Evolutionary conservation across 1,140 invertebrate genomes (phyloP).

Genomic region (Chelonus insularis): DNA sequence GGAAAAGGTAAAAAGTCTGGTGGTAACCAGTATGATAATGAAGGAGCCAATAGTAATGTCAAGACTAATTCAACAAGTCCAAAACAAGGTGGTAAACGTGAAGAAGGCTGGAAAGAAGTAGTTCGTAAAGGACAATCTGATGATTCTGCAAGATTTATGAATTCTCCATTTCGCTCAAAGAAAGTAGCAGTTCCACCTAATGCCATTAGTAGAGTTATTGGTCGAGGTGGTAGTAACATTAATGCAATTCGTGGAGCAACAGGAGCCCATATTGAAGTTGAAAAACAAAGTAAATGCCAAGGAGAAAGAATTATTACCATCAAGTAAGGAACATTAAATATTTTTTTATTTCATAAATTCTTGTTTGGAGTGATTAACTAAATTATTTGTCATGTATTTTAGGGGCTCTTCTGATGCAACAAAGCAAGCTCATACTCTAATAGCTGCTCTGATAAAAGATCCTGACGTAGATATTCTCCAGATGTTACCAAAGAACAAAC

Average conservation of each 20-base stretch:
- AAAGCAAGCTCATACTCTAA: slow-evolving; percentile 85
- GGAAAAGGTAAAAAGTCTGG: slow-evolving; percentile 62
- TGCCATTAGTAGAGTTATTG: slow-evolving; percentile 94
- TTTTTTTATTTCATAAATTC: background rate
- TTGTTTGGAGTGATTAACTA: background rate
- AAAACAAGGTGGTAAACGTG: slow-evolving; percentile 74
- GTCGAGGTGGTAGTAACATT: slow-evolving; percentile 93
- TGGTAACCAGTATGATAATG: slow-evolving; percentile 56
- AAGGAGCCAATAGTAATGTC: slow-evolving; percentile 43
- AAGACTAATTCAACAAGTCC: slow-evolving; percentile 66
- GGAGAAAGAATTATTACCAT: slow-evolving; percentile 94
- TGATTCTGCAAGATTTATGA: slow-evolving; percentile 56
- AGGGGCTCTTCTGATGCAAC: slow-evolving; percentile 89
- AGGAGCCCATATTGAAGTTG: slow-evolving; percentile 96
- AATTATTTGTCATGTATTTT: slow-evolving; percentile 28
- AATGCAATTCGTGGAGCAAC: slow-evolving; percentile 94
- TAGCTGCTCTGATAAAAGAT: slow-evolving; percentile 86
- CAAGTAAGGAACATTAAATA: slow-evolving; percentile 66
- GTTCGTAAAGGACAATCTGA: slow-evolving; percentile 71
- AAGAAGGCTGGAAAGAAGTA: slow-evolving; percentile 98
- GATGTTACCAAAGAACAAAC: slow-evolving; percentile 74
- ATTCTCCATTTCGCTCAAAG: slow-evolving; percentile 65
- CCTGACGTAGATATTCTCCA: slow-evolving; percentile 89
- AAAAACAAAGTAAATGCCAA: slow-evolving; percentile 93
- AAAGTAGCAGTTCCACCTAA: slow-evolving; percentile 91